Conservation (phyloP, 2,113 vertebrate genomes). For the Sisor rabdophorus region DNA sequence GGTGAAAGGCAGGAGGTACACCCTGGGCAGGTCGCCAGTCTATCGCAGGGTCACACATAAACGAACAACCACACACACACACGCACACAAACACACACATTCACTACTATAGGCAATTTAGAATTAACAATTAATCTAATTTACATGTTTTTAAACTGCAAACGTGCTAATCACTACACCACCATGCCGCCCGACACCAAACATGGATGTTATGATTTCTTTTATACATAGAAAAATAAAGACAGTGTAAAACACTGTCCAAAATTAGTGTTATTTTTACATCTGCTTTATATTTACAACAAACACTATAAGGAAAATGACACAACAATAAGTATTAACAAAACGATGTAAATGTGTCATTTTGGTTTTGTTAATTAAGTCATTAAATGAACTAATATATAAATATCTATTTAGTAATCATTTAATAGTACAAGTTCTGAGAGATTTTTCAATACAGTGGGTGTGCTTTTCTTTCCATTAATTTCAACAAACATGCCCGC, state of each 20-base stretch:
- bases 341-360: neutral
- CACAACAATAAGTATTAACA: neutral
- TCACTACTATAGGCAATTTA: too few species aligned
- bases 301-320: neutral
- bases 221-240: constrained; percentile 1
- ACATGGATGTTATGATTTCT: neutral
- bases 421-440: neutral
- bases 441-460: neutral
- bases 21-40: too few species aligned
- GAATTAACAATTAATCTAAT: too few species aligned
- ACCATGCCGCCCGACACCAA: too few species aligned
- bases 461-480: neutral
- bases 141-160: too few species aligned
- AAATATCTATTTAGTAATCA: neutral
- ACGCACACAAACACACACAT: too few species aligned
- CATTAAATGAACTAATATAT: neutral
- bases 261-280: neutral
- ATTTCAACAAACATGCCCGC: neutral
- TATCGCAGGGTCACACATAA: too few species aligned
- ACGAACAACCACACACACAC: too few species aligned
- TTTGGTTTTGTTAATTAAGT: neutral
- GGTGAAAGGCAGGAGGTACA: too few species aligned
- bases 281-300: neutral
- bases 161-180: too few species aligned
- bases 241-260: neutral